phyloP scores from a whole-genome alignment of 2,888 invertebrate genomes.

The Acrocyrtus sp. region DNA sequence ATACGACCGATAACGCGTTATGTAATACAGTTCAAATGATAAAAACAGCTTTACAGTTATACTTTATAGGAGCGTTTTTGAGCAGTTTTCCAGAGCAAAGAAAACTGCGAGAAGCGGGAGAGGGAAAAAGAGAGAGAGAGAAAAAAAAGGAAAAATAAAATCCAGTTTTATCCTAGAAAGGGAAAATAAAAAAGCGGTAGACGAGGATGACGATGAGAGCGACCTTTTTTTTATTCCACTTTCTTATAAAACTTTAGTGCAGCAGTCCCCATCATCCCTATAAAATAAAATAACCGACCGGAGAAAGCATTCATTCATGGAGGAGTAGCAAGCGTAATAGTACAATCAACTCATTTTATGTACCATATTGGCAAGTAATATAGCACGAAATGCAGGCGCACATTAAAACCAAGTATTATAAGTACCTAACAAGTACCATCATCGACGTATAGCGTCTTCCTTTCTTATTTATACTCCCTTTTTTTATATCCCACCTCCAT shows the following conservation, averaged over 20 bases:
- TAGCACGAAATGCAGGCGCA: constrained; percentile 18
- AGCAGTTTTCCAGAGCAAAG: no score
- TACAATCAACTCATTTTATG: constrained; percentile 47
- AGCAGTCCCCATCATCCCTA: constrained; percentile 6
- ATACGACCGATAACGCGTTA: no score
- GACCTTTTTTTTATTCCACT: constrained; percentile 20
- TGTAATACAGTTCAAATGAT: no score
- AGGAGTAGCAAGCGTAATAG: constrained; percentile 10
- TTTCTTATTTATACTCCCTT: not conserved
- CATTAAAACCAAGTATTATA: constrained; percentile 23
- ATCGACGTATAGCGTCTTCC: not conserved
- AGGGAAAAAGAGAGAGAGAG: constrained; percentile 20
- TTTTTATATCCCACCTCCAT: constrained; percentile 9
- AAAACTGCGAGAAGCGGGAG: no score
- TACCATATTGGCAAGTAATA: constrained; percentile 47
- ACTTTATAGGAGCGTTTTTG: no score
- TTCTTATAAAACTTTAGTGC: constrained; percentile 26
- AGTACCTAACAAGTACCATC: constrained; percentile 8
- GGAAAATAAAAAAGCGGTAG: constrained; percentile 20
- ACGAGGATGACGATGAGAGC: constrained; percentile 24
- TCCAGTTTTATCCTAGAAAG: constrained; percentile 41
- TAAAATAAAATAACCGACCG: not conserved
- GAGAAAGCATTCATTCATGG: constrained; percentile 21
- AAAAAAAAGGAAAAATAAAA: constrained; percentile 34
- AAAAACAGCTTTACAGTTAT: no score